phyloP scores from a whole-genome alignment of 2,113 vertebrate genomes.

The Pseudopipra pipra region DNA sequence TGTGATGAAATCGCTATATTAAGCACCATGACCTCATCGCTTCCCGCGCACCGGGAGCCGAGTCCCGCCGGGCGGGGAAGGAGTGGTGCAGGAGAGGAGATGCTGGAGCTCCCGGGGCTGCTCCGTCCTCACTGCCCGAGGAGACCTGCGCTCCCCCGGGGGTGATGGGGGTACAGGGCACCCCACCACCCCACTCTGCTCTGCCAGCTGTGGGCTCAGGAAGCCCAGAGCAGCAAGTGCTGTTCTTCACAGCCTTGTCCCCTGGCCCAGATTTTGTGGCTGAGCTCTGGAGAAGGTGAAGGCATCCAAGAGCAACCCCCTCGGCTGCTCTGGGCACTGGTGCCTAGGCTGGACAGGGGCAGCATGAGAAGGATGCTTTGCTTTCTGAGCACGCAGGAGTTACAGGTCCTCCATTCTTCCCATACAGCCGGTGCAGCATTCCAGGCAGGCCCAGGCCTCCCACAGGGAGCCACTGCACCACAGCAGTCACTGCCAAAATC shows the following conservation, averaged over 20 bases:
- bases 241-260: background rate
- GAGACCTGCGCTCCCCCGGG: background rate
- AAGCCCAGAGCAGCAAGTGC: background rate
- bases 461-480: background rate
- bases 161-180: background rate
- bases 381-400: background rate
- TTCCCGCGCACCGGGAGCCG: constrained; percentile 60
- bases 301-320: background rate
- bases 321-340: background rate
- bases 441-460: background rate
- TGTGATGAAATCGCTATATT: constrained; percentile 69
- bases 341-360: background rate
- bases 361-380: background rate
- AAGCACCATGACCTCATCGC: constrained; percentile 71
- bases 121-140: background rate
- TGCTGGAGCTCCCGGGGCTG: background rate
- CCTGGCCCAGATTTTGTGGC: background rate
- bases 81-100: background rate
- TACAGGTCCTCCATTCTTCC: background rate
- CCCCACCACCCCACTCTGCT: background rate
- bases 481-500: background rate
- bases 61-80: background rate
- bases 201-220: background rate
- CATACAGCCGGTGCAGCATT: background rate
- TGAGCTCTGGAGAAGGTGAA: background rate